Base-by-base conservation (phyloP, 1,140 invertebrate genomes). In the Drosophila tristis region DNA sequence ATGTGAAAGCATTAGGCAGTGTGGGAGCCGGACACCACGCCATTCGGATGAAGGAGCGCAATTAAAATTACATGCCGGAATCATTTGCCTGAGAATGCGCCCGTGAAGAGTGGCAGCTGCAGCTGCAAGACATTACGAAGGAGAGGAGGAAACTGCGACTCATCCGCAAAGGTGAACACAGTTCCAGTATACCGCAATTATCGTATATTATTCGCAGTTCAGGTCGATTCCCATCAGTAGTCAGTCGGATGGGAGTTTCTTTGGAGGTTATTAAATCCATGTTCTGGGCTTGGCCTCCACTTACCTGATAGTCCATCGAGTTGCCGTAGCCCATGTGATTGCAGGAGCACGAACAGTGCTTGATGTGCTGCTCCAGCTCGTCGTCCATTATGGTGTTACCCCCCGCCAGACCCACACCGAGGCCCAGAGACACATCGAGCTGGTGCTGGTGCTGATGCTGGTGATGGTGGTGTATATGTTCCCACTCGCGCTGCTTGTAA, bases 271-370 rank as follows among this genome's bases (percentile, higher is more conserved):
- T 35, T 9, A 11, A 35, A 9, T 35, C 31, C 8, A 35, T 0
- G 31, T 11, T 35, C 31, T 35, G 31, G 31, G 8, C 31, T 35
- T 35, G 3, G 31, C 31, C 9, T 35, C 39, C 9, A 78, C 93
- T 93, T 92, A 97, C 96, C 95, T 97, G 96, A 93, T 97, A 97
- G 93, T 97, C 96, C 95, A 97, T 95, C 92, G 96, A 97, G 93
- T 97, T 97, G 74, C 96, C 96, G 92, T 96, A 97, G 91, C 96
- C 96, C 96, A 97, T 96, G 94, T 97, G 96, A 93, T 97, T 96
- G 93, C 96, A 97, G 78, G 96, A 96, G 93, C 96, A 97, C 63
- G 96, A 95, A 92, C 96, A 97, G 87, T 95, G 95, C 92, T 96
- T 95, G 92, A 97, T 97, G 93, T 97, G 96, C 92, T 96, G 94